Base-by-base conservation (phyloP, 2,797 vertebrate genomes). In the Amblyopsis hoosieri region DNA sequence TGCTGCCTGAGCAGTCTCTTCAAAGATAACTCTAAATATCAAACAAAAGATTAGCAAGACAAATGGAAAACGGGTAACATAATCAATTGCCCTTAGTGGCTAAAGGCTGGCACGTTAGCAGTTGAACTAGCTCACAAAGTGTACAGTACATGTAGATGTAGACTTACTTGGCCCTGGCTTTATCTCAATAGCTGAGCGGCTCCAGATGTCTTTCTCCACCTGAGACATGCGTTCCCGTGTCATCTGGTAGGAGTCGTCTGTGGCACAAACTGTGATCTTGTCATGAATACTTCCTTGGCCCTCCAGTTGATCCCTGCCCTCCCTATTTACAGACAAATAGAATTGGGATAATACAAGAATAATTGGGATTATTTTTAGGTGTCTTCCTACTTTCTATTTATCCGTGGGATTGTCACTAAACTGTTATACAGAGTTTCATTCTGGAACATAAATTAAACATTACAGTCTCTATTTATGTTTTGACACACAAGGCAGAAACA, bases 201-300 rank as follows among this genome's bases (percentile, higher is more conserved):
- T 92, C 91, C 90, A 89, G 74, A 93, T 91, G 85, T 94, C 94
- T 78, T 93, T 93, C 83, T 94, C 93, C 71, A 90, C 92, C 67
- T 89, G 92, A 60, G 93, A 92, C 90, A 91, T 85, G 8, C 84
- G 90, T 74, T 94, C 93, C 51, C 83, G 86, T 31, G 90, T 94
- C 51, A 84, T 87, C 84, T 94, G 94, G 85, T 90, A 93, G 31
- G 91, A 92, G 82, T 95, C 94, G 14, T 94, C 92, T 1, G 93
- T 93, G 81, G 94, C 93, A 74, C 95, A 95, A 68, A 95, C 88
- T 0, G 94, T 95, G 83, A 96, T 95, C 83, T 95, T 94, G 85
- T 94, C 94, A 86, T 90, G 94, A 84, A 96, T 94, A 62, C 91
- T 93, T 51, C 95, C 96, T 80, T 94, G 87, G 76, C 92, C 92